Conservation (phyloP, 2,888 invertebrate species). For the Iselma pallidipennis region DNA sequence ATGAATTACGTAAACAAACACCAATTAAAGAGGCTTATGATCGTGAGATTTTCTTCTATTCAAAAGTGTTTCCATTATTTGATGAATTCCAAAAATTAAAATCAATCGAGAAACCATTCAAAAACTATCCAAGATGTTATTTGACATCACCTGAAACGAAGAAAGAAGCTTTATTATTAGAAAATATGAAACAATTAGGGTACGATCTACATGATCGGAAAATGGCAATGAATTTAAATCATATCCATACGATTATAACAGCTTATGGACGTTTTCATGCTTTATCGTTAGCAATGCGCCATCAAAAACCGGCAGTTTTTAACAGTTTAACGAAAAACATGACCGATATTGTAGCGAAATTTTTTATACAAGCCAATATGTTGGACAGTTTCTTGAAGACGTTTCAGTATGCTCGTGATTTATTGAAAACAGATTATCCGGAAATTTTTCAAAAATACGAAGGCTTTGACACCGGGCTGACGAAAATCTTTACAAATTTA, state of each 20-base stretch:
- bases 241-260: constrained; percentile 30
- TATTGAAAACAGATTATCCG: constrained; percentile 20
- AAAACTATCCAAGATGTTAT: constrained; percentile 36
- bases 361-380: constrained; percentile 30
- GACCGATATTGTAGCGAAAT: constrained; percentile 31
- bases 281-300: constrained; percentile 33
- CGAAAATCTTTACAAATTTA: constrained; percentile 18
- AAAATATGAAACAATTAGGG: constrained; percentile 36
- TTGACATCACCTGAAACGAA: constrained; percentile 29
- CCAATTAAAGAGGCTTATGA: constrained; percentile 30
- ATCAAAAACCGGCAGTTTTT: constrained; percentile 30
- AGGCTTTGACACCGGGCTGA: constrained; percentile 21
- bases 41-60: constrained; percentile 31
- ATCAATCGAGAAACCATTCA: constrained; percentile 21
- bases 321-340: constrained; percentile 32
- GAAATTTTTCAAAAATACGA: constrained; percentile 26
- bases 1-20: constrained; percentile 31
- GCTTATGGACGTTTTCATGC: constrained; percentile 39
- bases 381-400: constrained; percentile 12
- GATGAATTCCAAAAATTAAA: constrained; percentile 29
- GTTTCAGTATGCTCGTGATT: constrained; percentile 24
- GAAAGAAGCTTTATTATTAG: constrained; percentile 38
- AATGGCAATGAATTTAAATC: constrained; percentile 41
- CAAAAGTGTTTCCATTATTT: constrained; percentile 33
- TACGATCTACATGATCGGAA: constrained; percentile 38